A percentile compares a stretch with the other conserved stretches of the same genome.
Evolutionary conservation across 2,113 vertebrate genomes (phyloP).

Genomic region (Syngnathus typhle): DNA sequence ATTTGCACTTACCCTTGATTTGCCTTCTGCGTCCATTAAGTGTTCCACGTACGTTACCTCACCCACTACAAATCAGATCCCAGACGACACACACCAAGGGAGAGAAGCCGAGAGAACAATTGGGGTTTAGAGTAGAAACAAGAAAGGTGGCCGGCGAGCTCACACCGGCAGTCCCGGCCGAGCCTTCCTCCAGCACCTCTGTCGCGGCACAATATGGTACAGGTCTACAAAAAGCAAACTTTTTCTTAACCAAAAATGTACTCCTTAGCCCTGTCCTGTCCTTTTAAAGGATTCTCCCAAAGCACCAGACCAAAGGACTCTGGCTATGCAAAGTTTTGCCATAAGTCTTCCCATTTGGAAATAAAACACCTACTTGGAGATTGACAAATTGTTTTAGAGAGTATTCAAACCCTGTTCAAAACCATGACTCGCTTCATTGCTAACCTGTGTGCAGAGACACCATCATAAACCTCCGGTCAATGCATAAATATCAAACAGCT

Average conservation of each 20-base stretch:
- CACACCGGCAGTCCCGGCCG: slow-evolving; percentile 81
- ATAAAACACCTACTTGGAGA: slow-evolving; percentile 34
- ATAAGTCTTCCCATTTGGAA: slow-evolving; percentile 38
- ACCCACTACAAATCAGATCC: slow-evolving; percentile 99
- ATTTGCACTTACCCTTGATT: slow-evolving; percentile 99
- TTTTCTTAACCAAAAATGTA: slow-evolving; percentile 25
- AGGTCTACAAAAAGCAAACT: slow-evolving; percentile 89
- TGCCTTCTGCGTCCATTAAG: slow-evolving; percentile 99
- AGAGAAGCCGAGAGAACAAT: slow-evolving; percentile 99
- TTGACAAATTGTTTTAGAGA: slow-evolving; percentile 44
- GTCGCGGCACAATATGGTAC: slow-evolving; percentile 81
- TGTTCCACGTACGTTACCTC: slow-evolving; percentile 99
- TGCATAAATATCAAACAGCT: slow-evolving; percentile 39
- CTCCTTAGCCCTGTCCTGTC: slow-evolving; percentile 69
- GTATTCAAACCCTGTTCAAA: slow-evolving; percentile 30
- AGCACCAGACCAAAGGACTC: slow-evolving; percentile 61
- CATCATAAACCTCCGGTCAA: slow-evolving; percentile 38
- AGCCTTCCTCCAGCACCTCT: slow-evolving; percentile 84
- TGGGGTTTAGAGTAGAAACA: slow-evolving; percentile 98
- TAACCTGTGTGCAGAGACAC: slow-evolving; percentile 36
- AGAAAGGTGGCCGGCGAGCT: slow-evolving; percentile 84
- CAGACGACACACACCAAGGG: slow-evolving; percentile 99
- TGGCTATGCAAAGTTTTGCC: slow-evolving; percentile 35
- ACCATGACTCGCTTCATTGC: slow-evolving; percentile 39
- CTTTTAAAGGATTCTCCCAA: slow-evolving; percentile 58